Evolutionary conservation across 2,888 invertebrate species (phyloP).

Genomic region (Pasiphila rectangulata): DNA sequence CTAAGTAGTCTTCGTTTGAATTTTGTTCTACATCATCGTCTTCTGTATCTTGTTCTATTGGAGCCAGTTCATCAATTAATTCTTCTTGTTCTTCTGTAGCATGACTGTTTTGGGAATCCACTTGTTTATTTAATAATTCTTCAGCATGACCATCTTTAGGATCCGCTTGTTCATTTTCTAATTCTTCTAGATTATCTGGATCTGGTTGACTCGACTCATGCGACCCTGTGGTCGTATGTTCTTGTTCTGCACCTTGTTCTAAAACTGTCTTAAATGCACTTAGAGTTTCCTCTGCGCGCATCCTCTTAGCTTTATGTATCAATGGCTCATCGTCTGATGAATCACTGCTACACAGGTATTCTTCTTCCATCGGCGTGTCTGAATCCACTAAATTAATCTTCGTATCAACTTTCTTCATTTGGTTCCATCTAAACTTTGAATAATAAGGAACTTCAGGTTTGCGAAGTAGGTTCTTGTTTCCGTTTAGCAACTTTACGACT

Average conservation of each 20-base stretch:
- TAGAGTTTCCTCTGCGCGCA: slow-evolving; percentile 21
- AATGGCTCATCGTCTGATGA: slow-evolving; percentile 68
- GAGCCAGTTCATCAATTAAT: background rate
- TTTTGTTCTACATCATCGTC: background rate
- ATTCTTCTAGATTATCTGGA: slow-evolving; percentile 8
- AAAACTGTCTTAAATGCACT: too few species aligned
- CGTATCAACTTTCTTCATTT: slow-evolving; percentile 28
- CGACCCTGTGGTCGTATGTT: too few species aligned
- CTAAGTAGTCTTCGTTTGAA: background rate
- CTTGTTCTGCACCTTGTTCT: too few species aligned
- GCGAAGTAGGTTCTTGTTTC: slow-evolving; percentile 9
- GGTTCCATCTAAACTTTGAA: slow-evolving; percentile 2
- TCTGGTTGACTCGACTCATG: too few species aligned
- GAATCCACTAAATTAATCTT: slow-evolving; percentile 42
- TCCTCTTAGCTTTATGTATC: slow-evolving; percentile 51
- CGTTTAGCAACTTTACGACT: slow-evolving; percentile 13
- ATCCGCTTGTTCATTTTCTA: background rate
- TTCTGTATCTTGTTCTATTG: background rate
- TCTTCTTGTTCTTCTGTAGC: background rate
- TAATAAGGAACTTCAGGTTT: slow-evolving; percentile 6
- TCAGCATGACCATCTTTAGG: background rate
- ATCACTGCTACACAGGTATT: slow-evolving; percentile 34
- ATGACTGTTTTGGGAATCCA: background rate
- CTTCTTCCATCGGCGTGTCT: slow-evolving; percentile 42
- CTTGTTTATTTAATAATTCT: background rate